These are phyloP conservation scores for Heliangelus exortis DNA, from an alignment of 2,797 vertebrate genomes.

Conservation along the genomic window DNA sequence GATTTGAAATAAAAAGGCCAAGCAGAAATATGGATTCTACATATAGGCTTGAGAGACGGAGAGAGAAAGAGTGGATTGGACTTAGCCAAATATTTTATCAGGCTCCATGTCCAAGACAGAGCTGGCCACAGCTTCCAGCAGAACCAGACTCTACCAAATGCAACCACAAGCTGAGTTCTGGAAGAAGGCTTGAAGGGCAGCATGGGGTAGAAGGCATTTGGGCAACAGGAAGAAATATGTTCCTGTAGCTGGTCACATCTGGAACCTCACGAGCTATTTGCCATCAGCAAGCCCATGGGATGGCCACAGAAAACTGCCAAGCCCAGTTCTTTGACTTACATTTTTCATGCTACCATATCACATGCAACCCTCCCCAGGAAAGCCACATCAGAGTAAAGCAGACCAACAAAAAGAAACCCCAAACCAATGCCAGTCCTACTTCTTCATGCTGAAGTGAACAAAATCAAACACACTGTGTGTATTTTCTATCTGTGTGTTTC, in stretches of 20 bases:
- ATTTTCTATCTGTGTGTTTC: neutral
- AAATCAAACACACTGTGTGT: neutral
- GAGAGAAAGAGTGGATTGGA: neutral
- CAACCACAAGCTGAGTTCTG: neutral
- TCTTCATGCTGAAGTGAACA: neutral
- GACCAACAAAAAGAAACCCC: rapidly evolving
- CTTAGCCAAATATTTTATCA: neutral
- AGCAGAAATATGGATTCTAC: neutral
- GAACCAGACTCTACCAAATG: neutral
- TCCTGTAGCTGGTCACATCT: neutral
- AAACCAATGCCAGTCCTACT: neutral
- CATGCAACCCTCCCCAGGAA: neutral
- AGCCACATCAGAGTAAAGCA: neutral
- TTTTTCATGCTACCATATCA: neutral
- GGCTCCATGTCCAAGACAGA: neutral
- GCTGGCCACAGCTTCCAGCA: neutral
- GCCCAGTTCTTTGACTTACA: neutral
- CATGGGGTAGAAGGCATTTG: rapidly evolving
- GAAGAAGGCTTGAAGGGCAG: neutral
- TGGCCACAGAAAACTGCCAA: neutral
- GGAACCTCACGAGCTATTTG: neutral
- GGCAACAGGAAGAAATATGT: neutral
- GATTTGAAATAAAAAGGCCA: neutral
- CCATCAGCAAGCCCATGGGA: neutral
- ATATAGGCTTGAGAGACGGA: neutral